Percentiles rank a stretch among this genome's conserved stretches.
Evolutionary conservation across 2,888 invertebrate genomes (phyloP).

Genomic region (Sympetrum striolatum): DNA sequence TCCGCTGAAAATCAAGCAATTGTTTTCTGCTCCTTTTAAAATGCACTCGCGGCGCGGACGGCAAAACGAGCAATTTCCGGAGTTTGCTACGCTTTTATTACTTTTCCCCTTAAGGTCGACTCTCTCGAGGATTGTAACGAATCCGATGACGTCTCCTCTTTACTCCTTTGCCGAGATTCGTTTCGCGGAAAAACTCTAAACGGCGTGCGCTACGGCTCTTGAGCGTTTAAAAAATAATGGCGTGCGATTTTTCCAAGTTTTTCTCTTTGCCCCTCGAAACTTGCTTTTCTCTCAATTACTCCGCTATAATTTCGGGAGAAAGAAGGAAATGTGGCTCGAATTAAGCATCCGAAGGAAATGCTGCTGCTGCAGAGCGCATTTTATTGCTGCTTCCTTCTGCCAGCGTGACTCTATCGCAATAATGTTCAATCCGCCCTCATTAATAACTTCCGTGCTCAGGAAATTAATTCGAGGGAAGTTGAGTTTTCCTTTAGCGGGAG

Average conservation of each 20-base stretch:
- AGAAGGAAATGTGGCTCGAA: no score
- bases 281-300: not conserved
- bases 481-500: not conserved
- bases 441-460: not conserved
- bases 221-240: not conserved
- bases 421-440: not conserved
- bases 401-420: no score
- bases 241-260: not conserved
- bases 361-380: no score
- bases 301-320: not conserved
- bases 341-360: no score
- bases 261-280: not conserved
- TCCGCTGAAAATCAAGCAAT: not conserved
- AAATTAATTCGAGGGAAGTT: not conserved
- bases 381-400: no score
- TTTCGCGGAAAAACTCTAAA: not conserved
- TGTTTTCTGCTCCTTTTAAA: not conserved
- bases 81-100: not conserved
- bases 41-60: not conserved
- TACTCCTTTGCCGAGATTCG: not conserved
- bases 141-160: not conserved
- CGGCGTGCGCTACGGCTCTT: not conserved
- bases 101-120: not conserved
- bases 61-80: constrained; percentile 16
- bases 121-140: not conserved